Evolutionary conservation across 2,113 vertebrate genomes (phyloP).

Genomic region (Rhea pennata): DNA sequence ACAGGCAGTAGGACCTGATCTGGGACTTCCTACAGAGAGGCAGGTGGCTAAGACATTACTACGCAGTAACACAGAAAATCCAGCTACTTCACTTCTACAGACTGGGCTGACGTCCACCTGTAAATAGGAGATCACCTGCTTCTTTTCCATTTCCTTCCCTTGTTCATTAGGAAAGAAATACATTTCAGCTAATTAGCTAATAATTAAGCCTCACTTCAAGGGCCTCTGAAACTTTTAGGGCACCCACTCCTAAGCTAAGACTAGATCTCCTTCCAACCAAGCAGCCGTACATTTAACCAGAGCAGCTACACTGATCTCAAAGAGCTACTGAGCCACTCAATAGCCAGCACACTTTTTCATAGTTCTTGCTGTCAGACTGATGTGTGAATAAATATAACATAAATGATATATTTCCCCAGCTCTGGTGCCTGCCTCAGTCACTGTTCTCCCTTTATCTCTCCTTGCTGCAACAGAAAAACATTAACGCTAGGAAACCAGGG

Average conservation of each 20-base stretch:
- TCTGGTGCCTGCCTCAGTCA: accelerated
- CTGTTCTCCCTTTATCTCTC: background rate
- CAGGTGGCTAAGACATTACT: accelerated
- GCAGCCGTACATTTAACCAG: background rate
- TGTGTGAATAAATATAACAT: too few species aligned
- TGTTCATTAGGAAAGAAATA: background rate
- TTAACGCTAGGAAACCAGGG: background rate
- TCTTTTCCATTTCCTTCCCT: background rate
- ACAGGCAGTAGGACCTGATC: accelerated
- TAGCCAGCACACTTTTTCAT: background rate
- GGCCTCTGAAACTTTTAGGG: background rate
- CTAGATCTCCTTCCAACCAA: background rate
- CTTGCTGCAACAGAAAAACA: background rate
- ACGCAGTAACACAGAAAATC: accelerated
- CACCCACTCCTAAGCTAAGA: background rate
- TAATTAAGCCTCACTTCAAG: conserved; percentile 4
- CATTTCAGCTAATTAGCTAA: conserved; percentile 2
- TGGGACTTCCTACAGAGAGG: background rate
- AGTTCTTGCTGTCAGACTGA: accelerated
- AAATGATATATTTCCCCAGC: background rate
- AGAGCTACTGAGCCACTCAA: background rate
- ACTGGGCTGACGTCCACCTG: accelerated
- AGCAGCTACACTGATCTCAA: background rate
- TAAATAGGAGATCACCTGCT: background rate
- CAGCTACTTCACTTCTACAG: background rate